phyloP scores from a whole-genome alignment of 2,113 vertebrate genomes.

The Lagopus leucura region DNA sequence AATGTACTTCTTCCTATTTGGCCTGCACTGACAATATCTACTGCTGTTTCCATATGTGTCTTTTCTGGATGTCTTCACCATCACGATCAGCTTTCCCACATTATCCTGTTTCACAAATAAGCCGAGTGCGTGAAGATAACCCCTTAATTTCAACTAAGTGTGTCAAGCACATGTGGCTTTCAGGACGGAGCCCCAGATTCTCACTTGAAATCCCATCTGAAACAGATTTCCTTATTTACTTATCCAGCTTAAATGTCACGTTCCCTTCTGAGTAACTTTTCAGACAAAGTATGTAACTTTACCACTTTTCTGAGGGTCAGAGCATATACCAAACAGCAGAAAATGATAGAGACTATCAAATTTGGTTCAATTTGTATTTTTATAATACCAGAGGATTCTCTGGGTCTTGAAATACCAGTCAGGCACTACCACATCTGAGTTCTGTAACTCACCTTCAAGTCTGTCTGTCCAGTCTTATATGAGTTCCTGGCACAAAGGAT shows the following conservation, averaged over 20 bases:
- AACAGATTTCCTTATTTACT: not conserved
- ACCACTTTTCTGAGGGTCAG: not conserved
- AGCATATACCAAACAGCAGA: not conserved
- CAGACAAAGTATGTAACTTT: not conserved
- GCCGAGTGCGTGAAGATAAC: not conserved
- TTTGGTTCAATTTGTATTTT: not conserved
- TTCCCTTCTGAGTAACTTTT: not conserved
- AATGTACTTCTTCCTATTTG: not conserved
- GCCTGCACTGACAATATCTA: not conserved
- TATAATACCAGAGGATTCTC: not conserved
- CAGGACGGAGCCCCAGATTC: not conserved
- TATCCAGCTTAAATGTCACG: slow-evolving; percentile 7
- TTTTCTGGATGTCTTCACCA: not conserved
- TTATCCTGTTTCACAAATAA: not conserved
- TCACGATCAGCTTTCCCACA: not conserved
- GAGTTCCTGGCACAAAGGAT: not conserved
- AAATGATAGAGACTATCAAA: not conserved
- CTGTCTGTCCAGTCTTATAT: not conserved
- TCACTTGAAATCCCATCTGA: not conserved
- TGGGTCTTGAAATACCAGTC: not conserved
- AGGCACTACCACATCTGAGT: not conserved
- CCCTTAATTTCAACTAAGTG: not conserved
- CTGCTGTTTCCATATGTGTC: not conserved
- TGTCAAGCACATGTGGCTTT: not conserved
- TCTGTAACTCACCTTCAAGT: not conserved